Conservation (phyloP, 37 sponge, comb jelly and placozoan genomes). For the Beroe forskalii region DNA sequence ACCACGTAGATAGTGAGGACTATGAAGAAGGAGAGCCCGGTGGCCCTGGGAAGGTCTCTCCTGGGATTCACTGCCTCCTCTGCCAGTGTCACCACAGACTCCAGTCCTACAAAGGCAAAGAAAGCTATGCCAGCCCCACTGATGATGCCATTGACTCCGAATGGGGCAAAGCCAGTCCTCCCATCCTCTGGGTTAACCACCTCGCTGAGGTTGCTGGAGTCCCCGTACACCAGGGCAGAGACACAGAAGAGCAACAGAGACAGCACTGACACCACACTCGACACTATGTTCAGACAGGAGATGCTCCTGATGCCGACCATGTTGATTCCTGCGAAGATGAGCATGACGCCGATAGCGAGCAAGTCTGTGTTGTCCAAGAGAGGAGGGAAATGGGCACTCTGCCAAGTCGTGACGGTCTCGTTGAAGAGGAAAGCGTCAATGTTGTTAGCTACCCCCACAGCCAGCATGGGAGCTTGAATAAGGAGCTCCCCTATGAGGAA, state of each 20-base stretch:
- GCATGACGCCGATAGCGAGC: not conserved
- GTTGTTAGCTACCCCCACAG: slow-evolving; percentile 19
- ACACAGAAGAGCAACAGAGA: not conserved
- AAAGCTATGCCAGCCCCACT: slow-evolving; percentile 11
- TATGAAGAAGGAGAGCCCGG: not conserved
- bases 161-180: slow-evolving; percentile 22
- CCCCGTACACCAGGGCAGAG: not conserved
- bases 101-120: slow-evolving; percentile 45
- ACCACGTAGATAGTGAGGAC: not conserved
- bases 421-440: slow-evolving; percentile 8
- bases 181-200: not conserved
- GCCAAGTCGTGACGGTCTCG: not conserved
- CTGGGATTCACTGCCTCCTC: slow-evolving; percentile 34
- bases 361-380: not conserved
- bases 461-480: slow-evolving; percentile 12
- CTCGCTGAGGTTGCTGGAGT: not conserved
- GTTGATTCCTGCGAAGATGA: slow-evolving; percentile 23
- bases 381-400: not conserved
- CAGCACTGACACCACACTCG: not conserved
- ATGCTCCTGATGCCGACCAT: not conserved
- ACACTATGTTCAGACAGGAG: not conserved
- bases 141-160: not conserved
- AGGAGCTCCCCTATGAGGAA: slow-evolving; percentile 50
- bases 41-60: slow-evolving; percentile 19
- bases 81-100: slow-evolving; percentile 19